A percentile compares a stretch with the other conserved stretches of the same genome.
phyloP scores from a whole-genome alignment of 92 coral and sea anemone species.

The Parazoanthus swiftii region DNA sequence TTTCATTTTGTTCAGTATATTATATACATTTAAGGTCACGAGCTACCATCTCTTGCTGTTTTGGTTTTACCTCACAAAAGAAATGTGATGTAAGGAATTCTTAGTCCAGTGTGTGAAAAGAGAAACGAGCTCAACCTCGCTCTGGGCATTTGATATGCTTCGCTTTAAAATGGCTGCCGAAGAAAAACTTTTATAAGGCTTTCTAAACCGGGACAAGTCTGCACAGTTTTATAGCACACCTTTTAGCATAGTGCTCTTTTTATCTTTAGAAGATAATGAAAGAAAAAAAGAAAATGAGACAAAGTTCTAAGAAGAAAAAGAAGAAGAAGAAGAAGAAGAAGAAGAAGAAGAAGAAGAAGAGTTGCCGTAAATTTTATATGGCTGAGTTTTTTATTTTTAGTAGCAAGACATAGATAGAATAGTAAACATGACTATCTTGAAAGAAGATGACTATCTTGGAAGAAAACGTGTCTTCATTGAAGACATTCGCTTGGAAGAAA shows the following conservation, averaged over 20 bases:
- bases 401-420: too few relatives aligned
- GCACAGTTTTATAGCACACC: background rate
- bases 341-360: background rate
- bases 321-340: slow-evolving; percentile 9
- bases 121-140: background rate
- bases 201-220: background rate
- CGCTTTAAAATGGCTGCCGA: background rate
- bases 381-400: background rate
- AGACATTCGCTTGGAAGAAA: too few relatives aligned
- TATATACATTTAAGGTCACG: background rate
- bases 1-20: background rate
- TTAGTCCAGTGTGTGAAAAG: background rate
- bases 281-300: background rate
- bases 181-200: background rate
- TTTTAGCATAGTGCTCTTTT: background rate
- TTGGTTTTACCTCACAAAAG: slow-evolving; percentile 17
- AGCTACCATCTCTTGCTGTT: background rate
- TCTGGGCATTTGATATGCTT: slow-evolving; percentile 13
- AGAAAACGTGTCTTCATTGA: too few relatives aligned
- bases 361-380: too few relatives aligned
- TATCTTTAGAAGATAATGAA: background rate
- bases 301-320: background rate
- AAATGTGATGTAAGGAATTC: background rate
- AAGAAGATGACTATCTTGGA: background rate
- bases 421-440: background rate